phyloP scores from a whole-genome alignment of 2,797 vertebrate species.

The Pantherophis alleghaniensis region DNA sequence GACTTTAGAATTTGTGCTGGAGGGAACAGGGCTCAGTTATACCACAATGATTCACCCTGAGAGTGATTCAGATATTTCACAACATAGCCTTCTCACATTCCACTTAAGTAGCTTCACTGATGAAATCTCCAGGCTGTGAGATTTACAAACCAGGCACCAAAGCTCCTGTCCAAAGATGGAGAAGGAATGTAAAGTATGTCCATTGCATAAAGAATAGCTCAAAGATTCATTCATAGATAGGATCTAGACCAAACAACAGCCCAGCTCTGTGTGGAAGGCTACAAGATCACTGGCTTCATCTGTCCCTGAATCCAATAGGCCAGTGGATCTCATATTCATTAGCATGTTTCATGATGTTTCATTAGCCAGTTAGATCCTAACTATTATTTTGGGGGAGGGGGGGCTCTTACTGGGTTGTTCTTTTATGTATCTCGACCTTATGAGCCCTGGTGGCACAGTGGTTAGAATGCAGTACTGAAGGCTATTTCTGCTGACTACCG shows the following conservation, averaged over 20 bases:
- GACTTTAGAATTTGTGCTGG: background rate
- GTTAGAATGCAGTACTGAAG: background rate
- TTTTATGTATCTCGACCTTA: no score
- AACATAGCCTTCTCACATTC: background rate
- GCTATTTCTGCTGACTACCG: background rate
- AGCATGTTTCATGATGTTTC: background rate
- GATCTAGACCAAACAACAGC: background rate
- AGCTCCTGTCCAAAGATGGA: slow-evolving; percentile 30
- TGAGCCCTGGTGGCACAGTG: background rate
- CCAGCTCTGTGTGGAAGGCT: background rate
- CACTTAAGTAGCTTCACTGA: background rate
- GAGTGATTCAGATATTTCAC: background rate
- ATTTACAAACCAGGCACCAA: slow-evolving; percentile 13
- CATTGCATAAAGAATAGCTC: background rate
- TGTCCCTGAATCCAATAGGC: background rate
- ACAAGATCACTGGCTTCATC: background rate
- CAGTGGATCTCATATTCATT: background rate
- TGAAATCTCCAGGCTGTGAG: background rate
- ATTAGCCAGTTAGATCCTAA: background rate
- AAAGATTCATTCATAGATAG: slow-evolving; percentile 22
- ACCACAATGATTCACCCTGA: background rate
- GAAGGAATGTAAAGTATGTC: slow-evolving; percentile 40
- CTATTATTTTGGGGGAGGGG: background rate
- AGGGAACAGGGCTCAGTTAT: background rate
- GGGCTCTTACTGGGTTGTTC: background rate